Evolutionary conservation across 30 jellyfish, hydroid and myxozoan genomes (phyloP).

Genomic region (Pseudorhiza aurosa): DNA sequence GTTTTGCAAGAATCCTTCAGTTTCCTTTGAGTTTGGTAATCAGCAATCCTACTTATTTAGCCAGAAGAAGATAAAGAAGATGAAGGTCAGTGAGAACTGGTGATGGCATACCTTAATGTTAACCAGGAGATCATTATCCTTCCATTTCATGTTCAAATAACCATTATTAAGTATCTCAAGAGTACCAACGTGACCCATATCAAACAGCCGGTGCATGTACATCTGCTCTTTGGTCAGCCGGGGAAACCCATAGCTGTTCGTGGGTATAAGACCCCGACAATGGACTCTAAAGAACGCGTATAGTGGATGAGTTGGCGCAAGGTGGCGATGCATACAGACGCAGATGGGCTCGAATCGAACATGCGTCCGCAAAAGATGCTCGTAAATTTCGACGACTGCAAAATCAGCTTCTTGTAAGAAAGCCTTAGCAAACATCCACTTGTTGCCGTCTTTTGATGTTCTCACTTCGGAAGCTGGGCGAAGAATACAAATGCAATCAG

Average conservation of each 20-base stretch:
- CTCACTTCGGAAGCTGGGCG: slow-evolving; percentile 71
- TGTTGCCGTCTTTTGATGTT: slow-evolving; percentile 74
- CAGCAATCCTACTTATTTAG: too few relatives aligned
- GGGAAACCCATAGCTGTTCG: slow-evolving; percentile 77
- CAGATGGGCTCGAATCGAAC: slow-evolving; percentile 86
- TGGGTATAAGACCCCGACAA: slow-evolving; percentile 86
- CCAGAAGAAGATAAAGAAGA: too few relatives aligned
- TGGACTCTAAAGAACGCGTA: slow-evolving; percentile 55
- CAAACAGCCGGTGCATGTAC: slow-evolving; percentile 85
- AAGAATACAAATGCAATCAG: too few relatives aligned
- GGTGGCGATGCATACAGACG: slow-evolving; percentile 76
- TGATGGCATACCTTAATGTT: slow-evolving; percentile 78
- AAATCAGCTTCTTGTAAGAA: slow-evolving; percentile 81
- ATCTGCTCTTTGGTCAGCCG: slow-evolving; percentile 53
- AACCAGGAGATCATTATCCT: slow-evolving; percentile 45
- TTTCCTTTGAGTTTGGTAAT: too few relatives aligned
- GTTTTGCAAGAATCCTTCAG: too few relatives aligned
- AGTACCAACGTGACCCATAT: slow-evolving; percentile 92
- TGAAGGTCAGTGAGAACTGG: too few relatives aligned
- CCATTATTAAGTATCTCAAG: slow-evolving; percentile 63
- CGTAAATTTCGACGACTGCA: slow-evolving; percentile 82
- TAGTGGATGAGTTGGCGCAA: slow-evolving; percentile 84
- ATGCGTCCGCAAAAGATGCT: slow-evolving; percentile 87
- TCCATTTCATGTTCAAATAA: slow-evolving; percentile 77
- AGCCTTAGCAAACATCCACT: slow-evolving; percentile 90